Conservation (phyloP, 2,113 vertebrate genomes). For the Melanocharis versteri region DNA sequence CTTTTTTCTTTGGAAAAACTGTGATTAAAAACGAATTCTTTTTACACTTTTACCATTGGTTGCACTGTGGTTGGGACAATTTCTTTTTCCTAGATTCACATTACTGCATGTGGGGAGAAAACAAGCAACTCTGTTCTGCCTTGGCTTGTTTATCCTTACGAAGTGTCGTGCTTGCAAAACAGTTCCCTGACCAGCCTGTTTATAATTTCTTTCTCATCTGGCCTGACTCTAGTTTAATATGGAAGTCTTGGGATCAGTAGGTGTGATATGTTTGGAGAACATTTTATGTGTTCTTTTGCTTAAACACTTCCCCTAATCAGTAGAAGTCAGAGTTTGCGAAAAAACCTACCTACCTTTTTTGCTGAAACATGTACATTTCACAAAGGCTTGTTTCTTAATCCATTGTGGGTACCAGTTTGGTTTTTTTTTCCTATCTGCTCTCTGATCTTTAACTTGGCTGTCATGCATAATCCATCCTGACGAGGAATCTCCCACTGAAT, state of each 20-base stretch:
- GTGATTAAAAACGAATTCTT: neutral
- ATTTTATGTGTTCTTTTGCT: neutral
- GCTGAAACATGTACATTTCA: neutral
- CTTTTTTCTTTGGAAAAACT: neutral
- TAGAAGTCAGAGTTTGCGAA: neutral
- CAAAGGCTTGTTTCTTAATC: neutral
- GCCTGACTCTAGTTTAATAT: neutral
- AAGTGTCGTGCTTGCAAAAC: neutral
- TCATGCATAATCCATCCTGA: neutral
- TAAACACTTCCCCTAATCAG: neutral
- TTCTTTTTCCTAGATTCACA: neutral
- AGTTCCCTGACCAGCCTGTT: neutral
- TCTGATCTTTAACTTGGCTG: neutral
- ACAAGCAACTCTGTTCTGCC: neutral
- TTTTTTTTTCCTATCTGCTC: neutral
- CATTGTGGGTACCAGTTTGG: fast-evolving
- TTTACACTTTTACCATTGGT: neutral
- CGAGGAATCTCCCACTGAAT: neutral
- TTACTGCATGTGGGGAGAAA: neutral
- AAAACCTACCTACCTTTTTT: neutral
- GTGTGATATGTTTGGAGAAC: neutral
- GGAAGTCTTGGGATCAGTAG: neutral
- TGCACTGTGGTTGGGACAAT: neutral
- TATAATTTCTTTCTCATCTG: neutral
- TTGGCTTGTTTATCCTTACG: neutral